These are phyloP conservation scores for Orchesella cincta DNA, from an alignment of 1,140 invertebrate genomes.

Conservation along the genomic window DNA sequence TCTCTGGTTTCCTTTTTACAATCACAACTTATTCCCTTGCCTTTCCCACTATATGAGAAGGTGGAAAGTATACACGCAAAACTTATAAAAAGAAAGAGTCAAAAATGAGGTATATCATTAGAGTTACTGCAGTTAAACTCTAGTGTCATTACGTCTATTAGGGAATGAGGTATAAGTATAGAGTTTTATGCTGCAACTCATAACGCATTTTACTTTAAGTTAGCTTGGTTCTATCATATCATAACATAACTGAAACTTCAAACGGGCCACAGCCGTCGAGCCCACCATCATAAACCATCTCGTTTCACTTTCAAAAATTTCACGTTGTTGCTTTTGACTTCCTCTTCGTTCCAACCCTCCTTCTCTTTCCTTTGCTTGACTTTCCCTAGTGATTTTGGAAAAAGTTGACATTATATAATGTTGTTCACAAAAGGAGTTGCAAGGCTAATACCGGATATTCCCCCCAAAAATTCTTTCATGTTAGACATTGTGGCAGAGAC, in stretches of 20 bases:
- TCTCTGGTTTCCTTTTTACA: background rate
- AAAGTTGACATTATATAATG: background rate
- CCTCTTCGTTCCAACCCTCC: background rate
- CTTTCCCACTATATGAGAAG: background rate
- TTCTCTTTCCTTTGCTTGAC: background rate
- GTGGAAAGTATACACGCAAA: background rate
- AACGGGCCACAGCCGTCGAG: background rate
- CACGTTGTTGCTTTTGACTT: background rate
- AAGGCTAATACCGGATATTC: constrained; percentile 7
- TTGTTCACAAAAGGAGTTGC: too few species aligned
- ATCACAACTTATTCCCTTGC: background rate
- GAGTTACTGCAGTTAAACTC: background rate
- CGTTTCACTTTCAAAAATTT: background rate
- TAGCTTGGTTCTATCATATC: background rate
- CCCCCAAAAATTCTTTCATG: background rate
- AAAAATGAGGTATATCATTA: background rate
- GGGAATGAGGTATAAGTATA: too few species aligned
- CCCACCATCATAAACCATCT: background rate
- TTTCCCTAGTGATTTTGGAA: background rate
- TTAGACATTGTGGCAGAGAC: too few species aligned
- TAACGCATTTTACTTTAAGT: background rate
- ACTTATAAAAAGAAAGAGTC: background rate
- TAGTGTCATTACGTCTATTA: background rate
- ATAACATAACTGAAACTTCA: background rate
- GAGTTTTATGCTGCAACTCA: too few species aligned